A percentile compares a stretch with the other conserved stretches of the same genome.
Conservation (phyloP, 1,140 invertebrate species). For the Sarcophaga peregrina region DNA sequence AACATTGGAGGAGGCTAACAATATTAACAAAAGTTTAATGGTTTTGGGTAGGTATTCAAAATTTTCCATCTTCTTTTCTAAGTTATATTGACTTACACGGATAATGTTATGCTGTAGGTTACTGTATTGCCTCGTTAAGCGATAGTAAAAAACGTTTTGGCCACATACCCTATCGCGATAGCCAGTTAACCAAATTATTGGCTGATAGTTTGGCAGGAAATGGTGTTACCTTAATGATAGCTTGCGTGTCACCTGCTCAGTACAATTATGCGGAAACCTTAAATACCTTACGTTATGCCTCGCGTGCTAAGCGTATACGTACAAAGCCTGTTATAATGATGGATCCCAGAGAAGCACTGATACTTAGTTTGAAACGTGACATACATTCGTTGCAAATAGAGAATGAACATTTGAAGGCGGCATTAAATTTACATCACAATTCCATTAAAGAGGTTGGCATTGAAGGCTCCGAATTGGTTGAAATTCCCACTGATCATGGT, state of each 20-base stretch:
- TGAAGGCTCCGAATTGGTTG: constrained; percentile 49
- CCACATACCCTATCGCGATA: constrained; percentile 93
- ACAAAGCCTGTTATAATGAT: constrained; percentile 93
- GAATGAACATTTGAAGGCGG: constrained; percentile 87
- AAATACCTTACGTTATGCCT: constrained; percentile 90
- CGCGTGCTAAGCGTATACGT: constrained; percentile 86
- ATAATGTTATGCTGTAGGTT: constrained; percentile 72
- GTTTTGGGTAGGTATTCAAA: constrained; percentile 77
- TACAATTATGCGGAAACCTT: constrained; percentile 90
- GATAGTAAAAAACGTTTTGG: constrained; percentile 83
- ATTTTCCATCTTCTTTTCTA: not conserved
- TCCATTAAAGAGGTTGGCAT: constrained; percentile 43
- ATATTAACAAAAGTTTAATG: constrained; percentile 96
- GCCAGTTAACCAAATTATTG: constrained; percentile 91
- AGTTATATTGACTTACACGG: not conserved
- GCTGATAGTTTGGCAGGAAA: constrained; percentile 95
- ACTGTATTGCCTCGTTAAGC: constrained; percentile 92
- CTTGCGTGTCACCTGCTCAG: constrained; percentile 87
- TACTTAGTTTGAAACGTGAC: constrained; percentile 89
- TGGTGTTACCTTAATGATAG: constrained; percentile 95
- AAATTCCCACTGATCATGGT: constrained; percentile 51
- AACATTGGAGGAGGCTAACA: constrained; percentile 92
- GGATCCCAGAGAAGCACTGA: constrained; percentile 92
- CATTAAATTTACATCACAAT: constrained; percentile 72
- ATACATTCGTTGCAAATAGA: constrained; percentile 89